A percentile compares a stretch with the other conserved stretches of the same genome.
phyloP scores from a whole-genome alignment of 2,797 vertebrate species.

The Monodelphis domestica region DNA sequence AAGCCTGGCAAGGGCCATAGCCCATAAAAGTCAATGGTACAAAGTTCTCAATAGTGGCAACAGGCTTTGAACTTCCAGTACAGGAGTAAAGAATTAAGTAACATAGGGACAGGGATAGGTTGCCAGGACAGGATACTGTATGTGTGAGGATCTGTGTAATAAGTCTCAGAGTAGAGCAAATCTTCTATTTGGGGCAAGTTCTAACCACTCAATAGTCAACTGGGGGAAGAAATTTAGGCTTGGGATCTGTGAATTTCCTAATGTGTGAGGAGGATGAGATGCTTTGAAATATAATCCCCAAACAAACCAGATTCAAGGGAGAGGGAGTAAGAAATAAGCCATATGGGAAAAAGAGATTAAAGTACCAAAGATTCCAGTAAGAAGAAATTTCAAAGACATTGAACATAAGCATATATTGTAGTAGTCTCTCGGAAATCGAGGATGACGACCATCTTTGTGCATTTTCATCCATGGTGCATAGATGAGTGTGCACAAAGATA shows the following conservation, averaged over 20 bases:
- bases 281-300: neutral
- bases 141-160: too few species aligned
- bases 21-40: neutral
- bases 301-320: neutral
- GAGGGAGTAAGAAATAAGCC: neutral
- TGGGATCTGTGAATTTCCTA: neutral
- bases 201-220: neutral
- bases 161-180: neutral
- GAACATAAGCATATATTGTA: too few species aligned
- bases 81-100: neutral
- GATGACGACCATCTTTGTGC: too few species aligned
- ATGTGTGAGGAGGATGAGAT: neutral
- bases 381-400: neutral
- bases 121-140: too few species aligned
- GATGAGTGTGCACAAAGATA: too few species aligned
- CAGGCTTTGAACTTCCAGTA: neutral
- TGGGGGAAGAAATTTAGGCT: neutral
- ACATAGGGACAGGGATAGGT: neutral
- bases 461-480: too few species aligned
- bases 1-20: neutral
- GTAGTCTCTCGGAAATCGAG: too few species aligned
- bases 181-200: neutral
- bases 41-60: neutral
- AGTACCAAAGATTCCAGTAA: neutral
- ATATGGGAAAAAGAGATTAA: neutral